Evolutionary conservation across 2,888 invertebrate genomes (phyloP).

Genomic region (Pherbina coryleti): DNA sequence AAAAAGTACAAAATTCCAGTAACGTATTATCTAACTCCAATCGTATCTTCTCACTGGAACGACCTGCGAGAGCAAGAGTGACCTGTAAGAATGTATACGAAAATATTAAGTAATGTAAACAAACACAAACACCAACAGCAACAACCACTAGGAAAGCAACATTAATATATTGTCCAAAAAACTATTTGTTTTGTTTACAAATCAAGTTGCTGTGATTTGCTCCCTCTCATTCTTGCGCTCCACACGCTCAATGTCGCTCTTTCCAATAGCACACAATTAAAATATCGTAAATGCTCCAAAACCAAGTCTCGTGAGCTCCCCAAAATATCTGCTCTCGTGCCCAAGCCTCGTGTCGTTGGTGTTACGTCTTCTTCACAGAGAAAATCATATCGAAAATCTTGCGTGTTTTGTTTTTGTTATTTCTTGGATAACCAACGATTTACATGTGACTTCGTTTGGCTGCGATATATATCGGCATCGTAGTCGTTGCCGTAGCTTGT

Average conservation of each 20-base stretch:
- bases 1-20: not conserved
- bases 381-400: not conserved
- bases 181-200: slow-evolving; percentile 2
- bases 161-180: not conserved
- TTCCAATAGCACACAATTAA: not conserved
- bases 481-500: slow-evolving; percentile 26
- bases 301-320: slow-evolving; percentile 27
- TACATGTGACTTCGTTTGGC: slow-evolving; percentile 26
- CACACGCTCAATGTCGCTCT: not conserved
- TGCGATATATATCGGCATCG: slow-evolving; percentile 30
- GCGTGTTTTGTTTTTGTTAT: not conserved
- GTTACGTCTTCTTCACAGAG: not conserved
- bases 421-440: slow-evolving; percentile 18
- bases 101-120: not conserved
- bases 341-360: not conserved
- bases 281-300: slow-evolving; percentile 22
- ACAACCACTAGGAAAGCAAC: not conserved
- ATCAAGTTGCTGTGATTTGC: not conserved
- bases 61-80: not conserved
- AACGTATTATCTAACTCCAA: slow-evolving; percentile 1
- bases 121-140: not conserved
- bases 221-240: not conserved
- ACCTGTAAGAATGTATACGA: not conserved
- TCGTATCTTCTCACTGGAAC: not conserved
- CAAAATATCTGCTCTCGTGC: not conserved